Evolutionary conservation across 2,888 invertebrate species (phyloP).

Genomic region (Caenorhabditis sp.): DNA sequence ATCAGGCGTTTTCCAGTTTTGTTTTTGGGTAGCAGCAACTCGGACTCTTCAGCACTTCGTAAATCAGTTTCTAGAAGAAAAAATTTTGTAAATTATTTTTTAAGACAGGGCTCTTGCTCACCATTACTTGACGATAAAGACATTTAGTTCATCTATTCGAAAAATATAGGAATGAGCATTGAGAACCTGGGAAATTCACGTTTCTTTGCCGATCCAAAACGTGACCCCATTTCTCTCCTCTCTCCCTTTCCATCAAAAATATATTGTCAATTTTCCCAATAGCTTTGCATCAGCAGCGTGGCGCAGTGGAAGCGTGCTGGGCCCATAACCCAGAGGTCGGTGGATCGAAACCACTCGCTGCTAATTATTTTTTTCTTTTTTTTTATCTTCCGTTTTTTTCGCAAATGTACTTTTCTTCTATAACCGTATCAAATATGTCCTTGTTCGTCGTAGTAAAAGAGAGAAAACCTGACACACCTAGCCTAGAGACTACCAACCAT

Average conservation of each 20-base stretch:
- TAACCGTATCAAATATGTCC: background rate
- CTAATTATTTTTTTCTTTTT: conserved; percentile 37
- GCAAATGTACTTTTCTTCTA: background rate
- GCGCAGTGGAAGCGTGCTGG: conserved; percentile 85
- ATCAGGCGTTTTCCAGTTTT: conserved; percentile 11
- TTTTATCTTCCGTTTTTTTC: background rate
- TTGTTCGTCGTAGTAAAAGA: background rate
- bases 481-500: too few relatives aligned
- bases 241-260: too few relatives aligned
- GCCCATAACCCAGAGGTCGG: conserved; percentile 91
- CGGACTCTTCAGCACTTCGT: background rate
- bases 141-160: background rate
- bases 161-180: background rate
- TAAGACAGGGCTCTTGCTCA: background rate
- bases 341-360: conserved; percentile 73
- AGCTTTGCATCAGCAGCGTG: conserved; percentile 81
- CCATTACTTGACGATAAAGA: background rate
- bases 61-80: background rate
- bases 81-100: background rate
- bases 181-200: too few relatives aligned
- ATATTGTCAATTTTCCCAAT: too few relatives aligned
- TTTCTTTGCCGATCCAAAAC: too few relatives aligned
- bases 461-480: background rate
- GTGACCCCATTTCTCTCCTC: too few relatives aligned
- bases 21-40: conserved; percentile 18